These are phyloP conservation scores for Psophia crepitans DNA, from an alignment of 2,113 vertebrate species.

Conservation along the genomic window DNA sequence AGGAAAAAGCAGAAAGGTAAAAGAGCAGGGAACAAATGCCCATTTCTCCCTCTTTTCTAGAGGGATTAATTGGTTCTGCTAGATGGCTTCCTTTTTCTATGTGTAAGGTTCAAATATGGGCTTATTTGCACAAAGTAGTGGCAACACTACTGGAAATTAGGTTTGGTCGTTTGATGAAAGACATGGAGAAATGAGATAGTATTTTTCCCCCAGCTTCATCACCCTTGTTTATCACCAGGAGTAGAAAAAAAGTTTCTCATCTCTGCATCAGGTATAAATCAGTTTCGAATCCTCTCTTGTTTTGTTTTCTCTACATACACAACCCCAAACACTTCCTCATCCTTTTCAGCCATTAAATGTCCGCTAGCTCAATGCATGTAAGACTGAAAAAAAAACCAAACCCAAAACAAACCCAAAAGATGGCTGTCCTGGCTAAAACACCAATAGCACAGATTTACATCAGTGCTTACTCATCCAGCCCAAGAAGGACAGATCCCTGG, in stretches of 20 bases:
- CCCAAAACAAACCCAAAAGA: neutral
- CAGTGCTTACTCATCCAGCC: neutral
- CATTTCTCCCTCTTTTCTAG: neutral
- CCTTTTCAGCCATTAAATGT: no score
- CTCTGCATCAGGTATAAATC: neutral
- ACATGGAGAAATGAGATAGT: neutral
- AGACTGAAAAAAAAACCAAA: fast-evolving
- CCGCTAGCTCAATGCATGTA: neutral
- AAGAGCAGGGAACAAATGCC: neutral
- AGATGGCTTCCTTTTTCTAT: neutral
- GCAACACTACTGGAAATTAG: fast-evolving
- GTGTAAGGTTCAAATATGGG: neutral
- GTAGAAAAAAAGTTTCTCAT: neutral
- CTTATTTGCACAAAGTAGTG: neutral
- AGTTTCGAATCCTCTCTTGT: neutral
- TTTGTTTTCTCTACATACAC: neutral
- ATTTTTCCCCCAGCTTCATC: neutral
- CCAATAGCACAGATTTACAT: neutral
- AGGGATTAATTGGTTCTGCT: neutral
- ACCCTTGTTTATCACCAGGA: neutral
- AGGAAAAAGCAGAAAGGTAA: neutral
- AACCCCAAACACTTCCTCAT: no score
- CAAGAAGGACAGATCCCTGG: neutral
- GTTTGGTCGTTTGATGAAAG: neutral
- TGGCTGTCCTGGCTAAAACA: neutral